Evolutionary conservation across 92 coral and sea anemone genomes (phyloP), one percentile per base, ranked within the genome.

Genomic region (Porites lobata): DNA sequence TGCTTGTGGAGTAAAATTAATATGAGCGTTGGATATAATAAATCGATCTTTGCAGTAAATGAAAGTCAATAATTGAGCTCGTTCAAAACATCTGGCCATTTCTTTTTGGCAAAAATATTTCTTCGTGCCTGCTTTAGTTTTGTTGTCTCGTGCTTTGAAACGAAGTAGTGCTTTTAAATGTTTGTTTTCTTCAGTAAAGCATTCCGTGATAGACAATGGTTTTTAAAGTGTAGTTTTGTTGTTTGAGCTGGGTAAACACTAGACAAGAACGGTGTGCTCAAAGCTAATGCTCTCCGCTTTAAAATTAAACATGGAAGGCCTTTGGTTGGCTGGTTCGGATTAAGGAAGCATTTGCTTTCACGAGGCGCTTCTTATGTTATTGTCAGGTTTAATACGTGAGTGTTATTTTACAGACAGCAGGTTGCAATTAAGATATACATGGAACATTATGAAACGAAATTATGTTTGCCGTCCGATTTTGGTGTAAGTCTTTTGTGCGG

Each of bases 1-100:
- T 91, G 72, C 89, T 88, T 93, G 90, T 78, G 74, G 81, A 81
- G 63, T 47, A 29, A 76, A 84, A 91, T 79, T 90, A 89, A 86
- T 79, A 87, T 77, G 19, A 76, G 64, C 81, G 62, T 24, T 74
- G 79, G 67, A 56, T 59, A 59, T 62, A 72, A 74, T 70, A 19
- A 56, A 62, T 61, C 72, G 64, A 83, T 61, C 79, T 58, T 83
- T 64, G 79, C 72, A 72, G 80, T 29, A 74, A 73, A 83, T 51
- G 2, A 9, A 9, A 80, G 24, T 83, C 70, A 83, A 70, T 32
- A 59, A 69, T 82, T 71, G 73, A 8, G 50, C 52, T 20, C 5
- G 78, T 18, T 82, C 38, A 17, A 57, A 73, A 20, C 87, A 83
- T 72, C 87, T 83, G 87, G 61, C 63, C n/a, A 17, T 12, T 38